These are phyloP conservation scores for Melitaea cinxia DNA, from an alignment of 1,140 invertebrate species.

Conservation along the genomic window DNA sequence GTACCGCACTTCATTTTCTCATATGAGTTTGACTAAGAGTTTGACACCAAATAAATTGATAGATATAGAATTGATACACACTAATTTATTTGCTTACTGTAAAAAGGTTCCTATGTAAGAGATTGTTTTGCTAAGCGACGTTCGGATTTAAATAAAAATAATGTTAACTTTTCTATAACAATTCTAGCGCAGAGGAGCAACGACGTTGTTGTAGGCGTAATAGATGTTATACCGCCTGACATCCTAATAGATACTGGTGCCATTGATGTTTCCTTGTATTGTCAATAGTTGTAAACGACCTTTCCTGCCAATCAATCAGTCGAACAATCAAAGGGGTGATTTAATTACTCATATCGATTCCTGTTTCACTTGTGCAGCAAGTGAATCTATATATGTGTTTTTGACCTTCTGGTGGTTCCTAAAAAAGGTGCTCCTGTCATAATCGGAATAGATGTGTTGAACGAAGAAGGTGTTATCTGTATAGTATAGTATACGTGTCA, in stretches of 20 bases:
- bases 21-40: no score
- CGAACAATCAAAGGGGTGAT: conserved; percentile 1
- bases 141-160: conserved; percentile 1
- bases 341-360: conserved; percentile 22
- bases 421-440: not conserved
- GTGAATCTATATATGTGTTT: not conserved
- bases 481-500: no score
- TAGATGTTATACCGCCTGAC: not conserved
- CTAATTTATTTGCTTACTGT: not conserved
- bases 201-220: not conserved
- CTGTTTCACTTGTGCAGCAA: not conserved
- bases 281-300: not conserved
- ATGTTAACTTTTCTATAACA: not conserved
- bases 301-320: not conserved
- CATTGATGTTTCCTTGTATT: not conserved
- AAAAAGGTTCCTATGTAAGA: not conserved
- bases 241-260: not conserved
- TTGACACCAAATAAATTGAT: no score
- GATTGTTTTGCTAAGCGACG: not conserved
- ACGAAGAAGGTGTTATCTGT: no score
- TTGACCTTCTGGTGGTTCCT: conserved; percentile 5
- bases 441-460: no score
- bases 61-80: no score
- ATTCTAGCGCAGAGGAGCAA: not conserved
- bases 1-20: no score